Evolutionary conservation across 2,888 invertebrate genomes (phyloP), one percentile per base, ranked within the genome.

Genomic region (Microplitis deprimator): DNA sequence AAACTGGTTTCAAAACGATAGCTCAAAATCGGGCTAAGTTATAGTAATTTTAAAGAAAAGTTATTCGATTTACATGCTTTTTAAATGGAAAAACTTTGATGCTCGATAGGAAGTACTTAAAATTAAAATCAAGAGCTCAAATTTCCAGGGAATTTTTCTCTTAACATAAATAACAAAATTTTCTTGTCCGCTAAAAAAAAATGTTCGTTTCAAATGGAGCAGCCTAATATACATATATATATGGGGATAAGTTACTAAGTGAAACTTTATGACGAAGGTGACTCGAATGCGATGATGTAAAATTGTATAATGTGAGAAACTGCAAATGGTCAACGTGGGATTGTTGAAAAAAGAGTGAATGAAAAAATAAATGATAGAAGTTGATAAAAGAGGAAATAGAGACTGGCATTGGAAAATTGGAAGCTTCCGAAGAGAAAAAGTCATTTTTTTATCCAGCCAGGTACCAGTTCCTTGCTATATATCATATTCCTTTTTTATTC

Each of bases 401-500:
- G 68, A n/a, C 41, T 16, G 41, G 40, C 40, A 41, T 69, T 50
- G 68, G 50, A 40, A 69, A 69, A 69, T 69, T 69, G 68, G 20
- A 69, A 41, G 68, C 17, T 40, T 69, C 41, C 40, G 68, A 16
- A 40, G 50, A 8, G 8, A 38, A n/a, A 13, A 20, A 17, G 13
- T 17, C 29, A 7, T 6, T 64, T 64, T 40, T 17, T 40, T 7
- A 68, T 5, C 3, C 6, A 10, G 3, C 20, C 4, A 2, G 39
- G 16, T 6, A 16, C 6, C 3, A 16, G 16, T 17, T 13, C 6
- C n/a, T 38, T 2, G 17, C 17, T 8, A 40, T 39, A 13, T 16
- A n/a, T 61, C 16, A 16, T 38, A 61, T 39, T 40, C 13, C 16
- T 10, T 84, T 82, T 82, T 82, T 82, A 79, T 50, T 82, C 79